These are phyloP conservation scores for Zophobas atratus DNA, from an alignment of 1,140 invertebrate genomes.

Conservation along the genomic window DNA sequence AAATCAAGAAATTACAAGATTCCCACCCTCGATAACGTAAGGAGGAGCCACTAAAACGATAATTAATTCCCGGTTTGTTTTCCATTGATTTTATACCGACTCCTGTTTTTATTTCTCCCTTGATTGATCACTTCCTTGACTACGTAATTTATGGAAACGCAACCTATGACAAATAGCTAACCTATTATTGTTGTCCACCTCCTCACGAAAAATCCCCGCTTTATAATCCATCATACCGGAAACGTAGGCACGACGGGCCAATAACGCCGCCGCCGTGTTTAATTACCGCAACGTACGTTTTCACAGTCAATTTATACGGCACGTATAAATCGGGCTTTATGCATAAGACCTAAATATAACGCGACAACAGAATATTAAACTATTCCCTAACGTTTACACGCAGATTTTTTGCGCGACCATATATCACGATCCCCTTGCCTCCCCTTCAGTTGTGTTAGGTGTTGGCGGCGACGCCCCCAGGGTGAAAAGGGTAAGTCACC, in stretches of 20 bases:
- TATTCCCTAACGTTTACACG: constrained; percentile 40
- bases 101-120: constrained; percentile 4
- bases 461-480: constrained; percentile 21
- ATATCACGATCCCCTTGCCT: constrained; percentile 21
- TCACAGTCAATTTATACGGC: constrained; percentile 20
- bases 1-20: constrained; percentile 26
- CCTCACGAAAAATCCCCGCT: background rate
- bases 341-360: constrained; percentile 41
- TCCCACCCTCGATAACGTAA: constrained; percentile 10
- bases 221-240: background rate
- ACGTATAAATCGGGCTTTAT: constrained; percentile 21
- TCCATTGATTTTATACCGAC: constrained; percentile 22
- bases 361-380: constrained; percentile 44
- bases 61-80: constrained; percentile 35
- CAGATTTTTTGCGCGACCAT: constrained; percentile 45
- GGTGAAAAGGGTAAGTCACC: constrained; percentile 18
- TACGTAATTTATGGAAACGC: constrained; percentile 8
- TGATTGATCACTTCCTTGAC: constrained; percentile 18
- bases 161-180: background rate
- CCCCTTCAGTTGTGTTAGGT: constrained; percentile 26
- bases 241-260: background rate
- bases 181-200: background rate
- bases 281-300: constrained; percentile 14
- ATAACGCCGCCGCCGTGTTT: background rate
- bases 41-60: background rate